Evolutionary conservation across 2,113 vertebrate species (phyloP), one percentile per base, ranked within the genome.

Genomic region (Vidua macroura): DNA sequence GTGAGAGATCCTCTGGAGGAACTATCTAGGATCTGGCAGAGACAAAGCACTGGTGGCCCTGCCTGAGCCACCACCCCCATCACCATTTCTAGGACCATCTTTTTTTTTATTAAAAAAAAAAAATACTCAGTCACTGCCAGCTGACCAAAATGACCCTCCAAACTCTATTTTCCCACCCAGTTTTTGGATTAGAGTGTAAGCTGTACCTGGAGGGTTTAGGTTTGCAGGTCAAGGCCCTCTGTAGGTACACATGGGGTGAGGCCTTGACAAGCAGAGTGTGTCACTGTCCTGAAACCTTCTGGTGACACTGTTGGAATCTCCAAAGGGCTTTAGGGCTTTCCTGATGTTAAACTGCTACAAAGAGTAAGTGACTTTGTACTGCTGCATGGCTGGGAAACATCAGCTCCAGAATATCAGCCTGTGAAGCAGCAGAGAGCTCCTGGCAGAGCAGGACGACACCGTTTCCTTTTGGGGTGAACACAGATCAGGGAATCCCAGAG

Each of bases 161-260:
- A 33, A 3, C 0, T 0, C 20, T 5, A 0, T 21, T 28, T 9
- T 49, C 20, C 6, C 37, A 4, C 37, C 23, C 24, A 9, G 10
- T n/a, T 56, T 79, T 67, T 49, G 22, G 23, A 25, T 13, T 43
- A 4, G 13, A 70, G 3, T 5, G 15, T 28, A 17, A 68, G 16
- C n/a, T 46, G 15, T 13, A 8, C 7, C 11, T 4, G 17, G 6
- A 35, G 33, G 7, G 11, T 44, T 92, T 23, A 11, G 16, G 16
- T 35, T 21, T 70, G 39, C 9, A 43, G 48, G 27, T 23, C 24
- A 60, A 46, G 55, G 21, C 53, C 11, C 22, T 70, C 27, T 25
- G 9, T 7, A 35, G 13, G 12, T 43, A 3, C 0, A 2, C 24
- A 11, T 1, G 2, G 23, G 10, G 22, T 1, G 11, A 58, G 15